Evolutionary conservation across 2,797 vertebrate genomes (phyloP).

Genomic region (Jordanella pulchra): DNA sequence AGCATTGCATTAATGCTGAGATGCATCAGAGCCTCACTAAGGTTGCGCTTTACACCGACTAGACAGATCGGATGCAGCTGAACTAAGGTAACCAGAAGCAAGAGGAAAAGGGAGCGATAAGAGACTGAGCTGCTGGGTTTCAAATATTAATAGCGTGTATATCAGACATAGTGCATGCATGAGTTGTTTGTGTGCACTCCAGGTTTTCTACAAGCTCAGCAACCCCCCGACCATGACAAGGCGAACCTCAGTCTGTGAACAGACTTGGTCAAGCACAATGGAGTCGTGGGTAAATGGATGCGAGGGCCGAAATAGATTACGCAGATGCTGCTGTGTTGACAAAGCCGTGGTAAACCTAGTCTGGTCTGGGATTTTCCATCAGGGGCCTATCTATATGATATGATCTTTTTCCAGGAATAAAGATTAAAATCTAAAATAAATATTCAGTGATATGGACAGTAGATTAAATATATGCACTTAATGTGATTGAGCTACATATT

Average conservation of each 20-base stretch:
- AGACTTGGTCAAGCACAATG: conserved; percentile 43
- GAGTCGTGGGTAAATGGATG: conserved; percentile 29
- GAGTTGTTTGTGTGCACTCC: conserved; percentile 56
- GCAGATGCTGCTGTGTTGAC: conserved; percentile 4
- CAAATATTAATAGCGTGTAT: conserved; percentile 67
- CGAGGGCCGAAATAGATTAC: conserved; percentile 17
- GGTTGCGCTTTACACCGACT: conserved; percentile 39
- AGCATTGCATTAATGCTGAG: conserved; percentile 28
- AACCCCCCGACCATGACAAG: conserved; percentile 21
- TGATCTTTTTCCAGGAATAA: not conserved
- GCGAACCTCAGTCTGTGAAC: conserved; percentile 38
- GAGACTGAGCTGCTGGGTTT: conserved; percentile 58
- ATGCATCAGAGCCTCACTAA: conserved; percentile 32
- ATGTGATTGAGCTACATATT: not conserved
- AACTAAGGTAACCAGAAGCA: conserved; percentile 19
- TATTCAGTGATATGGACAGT: not conserved
- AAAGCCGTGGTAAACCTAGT: conserved; percentile 6
- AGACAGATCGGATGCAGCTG: conserved; percentile 41
- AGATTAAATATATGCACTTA: not conserved
- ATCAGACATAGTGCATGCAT: conserved; percentile 63
- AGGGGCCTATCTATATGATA: not conserved
- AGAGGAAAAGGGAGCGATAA: conserved; percentile 26
- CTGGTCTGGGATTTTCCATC: not conserved
- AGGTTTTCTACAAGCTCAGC: conserved; percentile 53
- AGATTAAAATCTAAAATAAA: not conserved